Conservation (phyloP, 2,797 vertebrate species). For the Cheirogaleus major region DNA sequence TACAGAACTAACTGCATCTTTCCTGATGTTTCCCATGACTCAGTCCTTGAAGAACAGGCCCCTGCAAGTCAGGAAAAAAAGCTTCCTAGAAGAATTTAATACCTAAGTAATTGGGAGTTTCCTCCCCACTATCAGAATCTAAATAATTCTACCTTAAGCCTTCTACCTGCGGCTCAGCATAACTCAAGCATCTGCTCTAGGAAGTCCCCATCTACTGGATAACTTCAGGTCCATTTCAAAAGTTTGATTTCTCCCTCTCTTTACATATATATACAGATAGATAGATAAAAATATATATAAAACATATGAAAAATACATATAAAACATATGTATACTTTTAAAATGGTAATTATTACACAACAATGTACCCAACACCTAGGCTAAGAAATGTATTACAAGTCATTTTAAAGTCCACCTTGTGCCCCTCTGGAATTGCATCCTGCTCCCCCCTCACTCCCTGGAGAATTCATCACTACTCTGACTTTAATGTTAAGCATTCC, state of each 20-base stretch:
- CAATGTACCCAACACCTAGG: not conserved
- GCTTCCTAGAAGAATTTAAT: slow-evolving; percentile 12
- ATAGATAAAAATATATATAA: too few relatives aligned
- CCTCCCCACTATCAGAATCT: not conserved
- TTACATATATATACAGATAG: not conserved
- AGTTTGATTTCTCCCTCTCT: not conserved
- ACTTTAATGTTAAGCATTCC: not conserved
- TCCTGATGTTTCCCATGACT: slow-evolving; percentile 57
- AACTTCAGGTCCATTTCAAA: not conserved
- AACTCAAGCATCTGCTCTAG: not conserved
- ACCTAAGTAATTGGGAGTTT: not conserved
- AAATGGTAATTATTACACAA: not conserved
- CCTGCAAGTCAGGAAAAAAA: slow-evolving; percentile 7
- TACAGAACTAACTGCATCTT: slow-evolving; percentile 30
- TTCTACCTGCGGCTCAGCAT: not conserved
- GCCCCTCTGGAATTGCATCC: not conserved
- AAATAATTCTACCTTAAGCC: not conserved
- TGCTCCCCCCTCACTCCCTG: too few relatives aligned
- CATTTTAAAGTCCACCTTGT: not conserved
- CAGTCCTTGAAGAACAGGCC: slow-evolving; percentile 9
- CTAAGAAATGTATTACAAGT: not conserved
- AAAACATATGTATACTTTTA: not conserved
- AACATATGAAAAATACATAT: not conserved
- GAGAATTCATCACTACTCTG: not conserved
- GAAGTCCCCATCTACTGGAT: not conserved